phyloP scores from a whole-genome alignment of 2,113 vertebrate genomes.

The Hydrochoerus hydrochaeris region DNA sequence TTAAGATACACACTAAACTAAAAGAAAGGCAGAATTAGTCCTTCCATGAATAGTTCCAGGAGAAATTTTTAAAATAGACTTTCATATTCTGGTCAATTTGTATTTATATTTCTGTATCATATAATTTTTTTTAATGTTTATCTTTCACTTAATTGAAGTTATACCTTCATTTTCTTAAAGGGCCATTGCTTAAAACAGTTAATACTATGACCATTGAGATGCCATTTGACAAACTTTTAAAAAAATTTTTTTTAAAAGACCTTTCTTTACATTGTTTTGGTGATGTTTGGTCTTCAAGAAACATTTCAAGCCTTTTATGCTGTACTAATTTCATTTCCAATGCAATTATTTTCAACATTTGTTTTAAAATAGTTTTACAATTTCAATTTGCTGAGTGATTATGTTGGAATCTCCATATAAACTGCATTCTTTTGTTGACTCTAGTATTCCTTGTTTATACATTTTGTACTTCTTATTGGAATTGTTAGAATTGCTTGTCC shows the following conservation, averaged over 20 bases:
- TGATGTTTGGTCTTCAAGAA: neutral
- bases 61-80: conserved; percentile 1
- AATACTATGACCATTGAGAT: neutral
- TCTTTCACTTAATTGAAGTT: neutral
- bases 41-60: neutral
- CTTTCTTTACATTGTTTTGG: neutral
- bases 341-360: conserved; percentile 39
- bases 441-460: neutral
- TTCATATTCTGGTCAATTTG: neutral
- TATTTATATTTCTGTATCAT: neutral
- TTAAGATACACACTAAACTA: neutral
- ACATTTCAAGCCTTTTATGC: neutral
- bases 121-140: neutral
- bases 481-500: neutral
- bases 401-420: neutral
- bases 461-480: neutral
- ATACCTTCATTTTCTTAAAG: conserved; percentile 3
- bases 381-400: neutral
- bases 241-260: neutral
- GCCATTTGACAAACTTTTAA: neutral
- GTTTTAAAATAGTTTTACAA: neutral
- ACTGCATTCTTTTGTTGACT: neutral
- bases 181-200: neutral
- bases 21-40: neutral
- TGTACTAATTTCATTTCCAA: neutral